Evolutionary conservation across 2,113 vertebrate species (phyloP).

Genomic region (Chrysemys picta): DNA sequence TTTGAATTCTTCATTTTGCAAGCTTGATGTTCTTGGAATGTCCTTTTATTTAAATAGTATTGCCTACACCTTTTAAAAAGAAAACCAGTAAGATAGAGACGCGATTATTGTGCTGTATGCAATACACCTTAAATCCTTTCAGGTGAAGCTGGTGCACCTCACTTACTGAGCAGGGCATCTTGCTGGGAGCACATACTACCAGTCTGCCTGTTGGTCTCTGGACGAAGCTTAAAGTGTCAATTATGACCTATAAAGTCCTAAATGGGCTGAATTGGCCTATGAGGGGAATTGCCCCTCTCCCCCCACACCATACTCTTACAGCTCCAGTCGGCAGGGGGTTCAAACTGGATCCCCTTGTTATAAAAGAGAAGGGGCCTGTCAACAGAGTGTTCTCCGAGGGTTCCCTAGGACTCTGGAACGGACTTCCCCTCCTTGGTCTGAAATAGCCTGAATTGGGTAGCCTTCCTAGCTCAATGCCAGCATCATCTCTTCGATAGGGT

Average conservation of each 20-base stretch:
- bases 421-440: not conserved
- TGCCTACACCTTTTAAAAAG: fast-evolving
- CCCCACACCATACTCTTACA: not conserved
- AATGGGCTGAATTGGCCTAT: not conserved
- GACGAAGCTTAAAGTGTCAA: fast-evolving
- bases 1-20: not conserved
- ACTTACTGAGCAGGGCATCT: not conserved
- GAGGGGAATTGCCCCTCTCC: fast-evolving
- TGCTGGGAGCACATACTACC: not conserved
- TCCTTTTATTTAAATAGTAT: not conserved
- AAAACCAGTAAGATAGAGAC: not conserved
- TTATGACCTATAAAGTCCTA: not conserved
- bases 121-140: not conserved
- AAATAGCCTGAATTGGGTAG: slow-evolving; percentile 8
- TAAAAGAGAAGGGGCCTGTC: not conserved
- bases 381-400: not conserved
- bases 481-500: slow-evolving; percentile 1
- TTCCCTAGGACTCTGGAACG: not conserved
- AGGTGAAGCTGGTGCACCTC: fast-evolving
- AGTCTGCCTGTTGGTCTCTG: not conserved
- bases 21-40: not conserved
- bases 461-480: slow-evolving; percentile 16
- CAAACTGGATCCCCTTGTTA: not conserved
- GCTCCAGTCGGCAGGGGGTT: not conserved
- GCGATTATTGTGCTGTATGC: not conserved